These are phyloP conservation scores for Amphibalanus amphitrite DNA, from an alignment of 1,140 invertebrate genomes.

Conservation along the genomic window DNA sequence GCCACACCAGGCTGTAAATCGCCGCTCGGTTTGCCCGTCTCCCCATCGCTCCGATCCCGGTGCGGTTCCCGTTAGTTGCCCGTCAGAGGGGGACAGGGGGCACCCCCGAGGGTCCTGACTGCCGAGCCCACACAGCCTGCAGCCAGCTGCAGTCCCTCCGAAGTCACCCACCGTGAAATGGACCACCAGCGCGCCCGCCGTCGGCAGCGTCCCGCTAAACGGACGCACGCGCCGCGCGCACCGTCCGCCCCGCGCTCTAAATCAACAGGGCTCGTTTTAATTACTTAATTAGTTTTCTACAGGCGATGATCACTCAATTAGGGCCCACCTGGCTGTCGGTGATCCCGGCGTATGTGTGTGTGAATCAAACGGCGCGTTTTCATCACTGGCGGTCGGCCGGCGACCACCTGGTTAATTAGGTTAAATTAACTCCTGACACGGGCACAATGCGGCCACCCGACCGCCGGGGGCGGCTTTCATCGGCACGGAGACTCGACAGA, in stretches of 20 bases:
- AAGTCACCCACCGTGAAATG: not conserved
- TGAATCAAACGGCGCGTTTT: not conserved
- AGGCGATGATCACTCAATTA: conserved; percentile 1
- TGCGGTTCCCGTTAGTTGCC: too few species aligned
- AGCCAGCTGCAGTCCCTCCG: too few species aligned
- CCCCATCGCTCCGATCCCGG: too few species aligned
- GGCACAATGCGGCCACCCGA: not conserved
- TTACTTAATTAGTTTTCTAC: conserved; percentile 1
- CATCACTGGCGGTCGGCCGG: not conserved
- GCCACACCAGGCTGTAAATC: too few species aligned
- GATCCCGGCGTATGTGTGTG: not conserved
- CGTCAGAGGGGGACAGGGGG: too few species aligned
- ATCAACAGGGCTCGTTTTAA: not conserved
- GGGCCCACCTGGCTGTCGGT: not conserved
- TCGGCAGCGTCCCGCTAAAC: not conserved
- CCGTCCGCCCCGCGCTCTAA: not conserved
- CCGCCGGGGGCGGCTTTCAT: not conserved
- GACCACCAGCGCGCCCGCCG: too few species aligned
- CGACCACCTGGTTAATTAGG: not conserved
- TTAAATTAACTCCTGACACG: not conserved
- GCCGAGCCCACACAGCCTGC: too few species aligned
- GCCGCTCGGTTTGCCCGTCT: too few species aligned
- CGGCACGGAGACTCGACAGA: not conserved
- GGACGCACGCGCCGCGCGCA: not conserved
- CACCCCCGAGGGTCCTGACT: too few species aligned